These are phyloP conservation scores for Polydrusus tereticollis DNA, from an alignment of 2,888 invertebrate genomes.

Conservation along the genomic window DNA sequence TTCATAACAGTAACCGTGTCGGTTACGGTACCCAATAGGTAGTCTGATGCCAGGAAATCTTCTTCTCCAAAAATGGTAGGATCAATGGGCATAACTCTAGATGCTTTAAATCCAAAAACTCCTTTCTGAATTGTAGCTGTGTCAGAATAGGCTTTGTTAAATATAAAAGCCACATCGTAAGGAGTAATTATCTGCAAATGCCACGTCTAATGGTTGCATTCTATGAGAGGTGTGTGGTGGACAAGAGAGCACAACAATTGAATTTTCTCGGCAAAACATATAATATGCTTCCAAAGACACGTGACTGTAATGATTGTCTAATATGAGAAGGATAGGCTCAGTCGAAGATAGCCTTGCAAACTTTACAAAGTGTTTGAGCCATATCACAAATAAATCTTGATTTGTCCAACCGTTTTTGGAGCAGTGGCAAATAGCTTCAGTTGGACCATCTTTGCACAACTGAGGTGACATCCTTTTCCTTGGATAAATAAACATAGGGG, in stretches of 20 bases:
- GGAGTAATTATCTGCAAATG: background rate
- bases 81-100: slow-evolving; percentile 5
- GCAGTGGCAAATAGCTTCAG: too few species aligned
- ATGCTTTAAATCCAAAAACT: slow-evolving; percentile 33
- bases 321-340: background rate
- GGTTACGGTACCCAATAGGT: background rate
- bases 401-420: too few species aligned
- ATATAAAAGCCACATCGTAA: too few species aligned
- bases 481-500: too few species aligned
- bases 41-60: background rate
- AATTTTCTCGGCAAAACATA: slow-evolving; percentile 16
- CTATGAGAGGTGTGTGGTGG: slow-evolving; percentile 19
- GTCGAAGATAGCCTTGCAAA: background rate
- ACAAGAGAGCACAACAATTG: background rate
- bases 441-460: background rate
- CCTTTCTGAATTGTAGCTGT: too few species aligned
- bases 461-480: too few species aligned
- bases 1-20: background rate
- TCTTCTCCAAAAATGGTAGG: too few species aligned
- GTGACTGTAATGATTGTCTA: too few species aligned
- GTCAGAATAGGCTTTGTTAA: too few species aligned
- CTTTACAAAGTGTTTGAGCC: too few species aligned
- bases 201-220: slow-evolving; percentile 8
- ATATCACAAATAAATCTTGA: too few species aligned
- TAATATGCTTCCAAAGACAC: background rate